Conservation (phyloP, 2,113 vertebrate genomes). For the Myiopsitta monachus region DNA sequence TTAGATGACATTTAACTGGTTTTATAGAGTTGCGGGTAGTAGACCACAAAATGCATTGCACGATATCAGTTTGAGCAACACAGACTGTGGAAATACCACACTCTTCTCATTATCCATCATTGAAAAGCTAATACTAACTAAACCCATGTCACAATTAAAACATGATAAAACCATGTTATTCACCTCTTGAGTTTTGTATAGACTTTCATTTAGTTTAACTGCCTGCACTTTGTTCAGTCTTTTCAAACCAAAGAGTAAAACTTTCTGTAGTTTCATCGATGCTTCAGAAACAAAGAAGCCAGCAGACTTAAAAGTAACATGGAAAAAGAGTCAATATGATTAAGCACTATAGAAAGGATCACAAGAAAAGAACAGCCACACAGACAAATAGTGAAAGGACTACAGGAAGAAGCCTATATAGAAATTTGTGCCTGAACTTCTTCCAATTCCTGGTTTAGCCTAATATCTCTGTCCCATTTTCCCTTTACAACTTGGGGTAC, state of each 20-base stretch:
- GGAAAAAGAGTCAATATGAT: background rate
- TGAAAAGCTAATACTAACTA: background rate
- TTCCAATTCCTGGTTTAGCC: background rate
- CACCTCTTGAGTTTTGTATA: background rate
- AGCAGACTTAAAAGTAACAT: background rate
- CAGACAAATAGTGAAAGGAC: background rate
- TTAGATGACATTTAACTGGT: background rate
- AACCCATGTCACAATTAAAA: background rate
- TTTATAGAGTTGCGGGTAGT: background rate
- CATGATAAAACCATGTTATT: background rate
- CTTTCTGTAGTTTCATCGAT: background rate
- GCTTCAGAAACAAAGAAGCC: background rate
- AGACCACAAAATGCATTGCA: background rate
- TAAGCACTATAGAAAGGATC: background rate
- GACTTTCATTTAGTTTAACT: background rate
- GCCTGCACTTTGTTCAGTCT: background rate
- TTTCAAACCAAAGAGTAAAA: background rate
- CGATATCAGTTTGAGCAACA: background rate
- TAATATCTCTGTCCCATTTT: background rate
- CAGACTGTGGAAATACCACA: background rate
- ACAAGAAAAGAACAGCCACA: background rate
- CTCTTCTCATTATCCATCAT: background rate
- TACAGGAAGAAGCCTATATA: background rate
- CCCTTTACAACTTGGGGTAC: background rate
- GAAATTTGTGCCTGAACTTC: background rate